Evolutionary conservation across 2,888 invertebrate species (phyloP).

Genomic region (Hoplodrina blanda): DNA sequence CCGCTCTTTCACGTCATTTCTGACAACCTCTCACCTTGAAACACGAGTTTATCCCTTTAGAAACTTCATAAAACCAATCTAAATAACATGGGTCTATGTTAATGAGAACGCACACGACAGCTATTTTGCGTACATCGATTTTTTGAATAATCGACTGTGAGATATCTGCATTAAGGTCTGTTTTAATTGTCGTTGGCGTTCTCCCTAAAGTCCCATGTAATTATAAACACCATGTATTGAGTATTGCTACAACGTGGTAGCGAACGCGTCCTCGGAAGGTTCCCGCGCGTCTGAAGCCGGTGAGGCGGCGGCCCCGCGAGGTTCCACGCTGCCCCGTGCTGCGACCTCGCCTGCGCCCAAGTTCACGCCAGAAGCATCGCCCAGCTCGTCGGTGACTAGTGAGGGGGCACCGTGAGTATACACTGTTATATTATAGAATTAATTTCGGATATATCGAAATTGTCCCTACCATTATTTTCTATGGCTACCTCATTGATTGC

Average conservation of each 20-base stretch:
- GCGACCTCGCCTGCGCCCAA: constrained; percentile 90
- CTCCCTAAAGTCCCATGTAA: constrained; percentile 1
- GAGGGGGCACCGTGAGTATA: constrained; percentile 93
- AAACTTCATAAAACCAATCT: neutral
- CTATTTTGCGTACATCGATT: neutral
- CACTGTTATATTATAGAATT: no score
- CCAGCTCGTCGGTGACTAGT: constrained; percentile 96
- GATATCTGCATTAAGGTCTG: neutral
- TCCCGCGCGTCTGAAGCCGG: constrained; percentile 88
- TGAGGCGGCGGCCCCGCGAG: constrained; percentile 85
- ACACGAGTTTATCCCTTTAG: neutral
- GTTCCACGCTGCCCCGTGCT: constrained; percentile 84
- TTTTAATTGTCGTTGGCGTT: neutral
- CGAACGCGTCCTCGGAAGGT: constrained; percentile 90
- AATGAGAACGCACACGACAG: constrained; percentile 4
- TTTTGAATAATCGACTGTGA: no score
- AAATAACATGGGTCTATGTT: neutral
- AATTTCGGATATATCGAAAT: no score
- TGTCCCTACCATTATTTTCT: no score
- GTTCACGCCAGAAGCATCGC: constrained; percentile 95
- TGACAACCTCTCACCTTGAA: constrained; percentile 14
- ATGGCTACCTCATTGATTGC: no score
- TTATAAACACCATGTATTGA: constrained; percentile 77
- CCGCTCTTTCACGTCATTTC: neutral
- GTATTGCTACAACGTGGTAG: constrained; percentile 87